These are phyloP conservation scores for Dipodomys stephensi DNA, from an alignment of 2,113 vertebrate genomes.

Conservation along the genomic window DNA sequence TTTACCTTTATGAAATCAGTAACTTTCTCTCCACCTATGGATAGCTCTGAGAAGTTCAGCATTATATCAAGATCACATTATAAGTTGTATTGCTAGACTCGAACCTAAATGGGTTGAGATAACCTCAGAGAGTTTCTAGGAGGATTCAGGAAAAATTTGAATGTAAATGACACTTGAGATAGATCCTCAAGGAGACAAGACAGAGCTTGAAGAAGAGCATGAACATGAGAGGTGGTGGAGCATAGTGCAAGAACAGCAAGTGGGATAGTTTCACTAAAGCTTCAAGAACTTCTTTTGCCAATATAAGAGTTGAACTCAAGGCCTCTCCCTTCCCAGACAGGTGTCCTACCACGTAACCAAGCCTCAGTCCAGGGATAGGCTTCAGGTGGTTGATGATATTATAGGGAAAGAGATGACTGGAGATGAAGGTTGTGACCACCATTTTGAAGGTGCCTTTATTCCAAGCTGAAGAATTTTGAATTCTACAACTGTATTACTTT, in stretches of 20 bases:
- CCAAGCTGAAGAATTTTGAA: constrained; percentile 35
- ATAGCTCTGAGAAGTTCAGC: constrained; percentile 33
- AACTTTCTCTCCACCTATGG: background rate
- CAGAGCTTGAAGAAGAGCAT: background rate
- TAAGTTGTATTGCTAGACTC: background rate
- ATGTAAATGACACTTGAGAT: constrained; percentile 7
- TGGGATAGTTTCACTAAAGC: background rate
- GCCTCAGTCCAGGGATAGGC: background rate
- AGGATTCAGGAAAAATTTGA: constrained; percentile 21
- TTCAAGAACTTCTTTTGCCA: background rate
- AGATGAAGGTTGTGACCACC: background rate
- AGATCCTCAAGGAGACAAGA: background rate
- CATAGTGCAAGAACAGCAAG: background rate
- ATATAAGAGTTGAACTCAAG: too few relatives aligned
- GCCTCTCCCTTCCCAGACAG: too few relatives aligned
- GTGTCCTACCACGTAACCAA: too few relatives aligned
- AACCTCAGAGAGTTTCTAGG: background rate
- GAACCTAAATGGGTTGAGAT: background rate
- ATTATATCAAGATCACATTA: background rate
- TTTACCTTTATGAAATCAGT: background rate
- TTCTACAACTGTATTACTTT: constrained; percentile 22
- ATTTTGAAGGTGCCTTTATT: background rate
- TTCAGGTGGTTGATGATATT: background rate
- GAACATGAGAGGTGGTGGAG: background rate
- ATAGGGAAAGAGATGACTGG: background rate